These are phyloP conservation scores for Magallana angulata DNA, from an alignment of 1,140 invertebrate species.

Conservation along the genomic window DNA sequence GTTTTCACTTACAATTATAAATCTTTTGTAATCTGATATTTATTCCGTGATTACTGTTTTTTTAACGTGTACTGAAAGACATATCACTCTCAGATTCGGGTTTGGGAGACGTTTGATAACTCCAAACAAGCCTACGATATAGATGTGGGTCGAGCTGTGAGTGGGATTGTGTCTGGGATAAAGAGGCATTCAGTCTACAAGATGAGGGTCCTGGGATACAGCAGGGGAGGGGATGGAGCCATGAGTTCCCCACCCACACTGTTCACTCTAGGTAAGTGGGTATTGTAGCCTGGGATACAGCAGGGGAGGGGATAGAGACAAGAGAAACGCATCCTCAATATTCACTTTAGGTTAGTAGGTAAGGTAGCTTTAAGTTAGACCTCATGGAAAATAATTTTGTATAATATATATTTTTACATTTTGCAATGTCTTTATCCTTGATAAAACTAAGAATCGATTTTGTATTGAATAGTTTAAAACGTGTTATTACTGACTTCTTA, in stretches of 20 bases:
- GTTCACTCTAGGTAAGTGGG: conserved; percentile 11
- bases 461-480: too few relatives aligned
- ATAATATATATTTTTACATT: too few relatives aligned
- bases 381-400: neutral
- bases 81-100: conserved; percentile 33
- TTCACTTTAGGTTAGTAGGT: neutral
- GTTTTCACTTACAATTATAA: too few relatives aligned
- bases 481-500: too few relatives aligned
- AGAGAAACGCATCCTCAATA: neutral
- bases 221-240: conserved; percentile 94
- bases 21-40: too few relatives aligned
- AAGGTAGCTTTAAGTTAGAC: neutral
- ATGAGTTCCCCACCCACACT: conserved; percentile 85
- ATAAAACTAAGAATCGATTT: too few relatives aligned
- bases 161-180: conserved; percentile 58
- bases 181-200: conserved; percentile 83
- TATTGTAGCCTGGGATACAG: neutral
- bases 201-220: conserved; percentile 93
- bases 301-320: neutral
- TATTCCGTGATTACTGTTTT: too few relatives aligned
- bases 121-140: conserved; percentile 40
- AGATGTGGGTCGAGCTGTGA: conserved; percentile 47
- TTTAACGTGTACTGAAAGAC: too few relatives aligned
- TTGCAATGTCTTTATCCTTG: neutral
- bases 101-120: conserved; percentile 48